These are phyloP conservation scores for Pholis gunnellus DNA, from an alignment of 2,113 vertebrate genomes.

Conservation along the genomic window DNA sequence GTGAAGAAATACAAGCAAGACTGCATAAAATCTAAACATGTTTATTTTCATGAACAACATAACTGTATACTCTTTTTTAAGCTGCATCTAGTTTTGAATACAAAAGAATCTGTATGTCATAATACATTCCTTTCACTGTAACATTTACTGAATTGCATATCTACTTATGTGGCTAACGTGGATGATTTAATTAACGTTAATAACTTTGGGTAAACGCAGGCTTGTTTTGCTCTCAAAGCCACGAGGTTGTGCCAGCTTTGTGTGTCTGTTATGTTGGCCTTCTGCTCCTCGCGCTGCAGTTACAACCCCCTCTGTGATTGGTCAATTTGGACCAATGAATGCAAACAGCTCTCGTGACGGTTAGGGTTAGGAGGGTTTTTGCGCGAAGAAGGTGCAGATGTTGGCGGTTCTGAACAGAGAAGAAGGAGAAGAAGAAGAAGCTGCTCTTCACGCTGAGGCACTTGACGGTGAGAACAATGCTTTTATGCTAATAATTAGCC, in stretches of 20 bases:
- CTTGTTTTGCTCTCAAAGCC: slow-evolving; percentile 1
- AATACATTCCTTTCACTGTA: not conserved
- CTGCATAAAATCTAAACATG: not conserved
- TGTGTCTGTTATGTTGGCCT: not conserved
- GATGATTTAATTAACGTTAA: not conserved
- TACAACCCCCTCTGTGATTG: slow-evolving; percentile 39
- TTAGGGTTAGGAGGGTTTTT: slow-evolving; percentile 54
- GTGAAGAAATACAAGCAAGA: not conserved
- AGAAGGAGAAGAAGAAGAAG: not conserved
- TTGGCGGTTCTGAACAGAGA: slow-evolving; percentile 48
- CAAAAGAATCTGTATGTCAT: not conserved
- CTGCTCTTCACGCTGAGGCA: slow-evolving; percentile 17
- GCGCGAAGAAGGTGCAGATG: slow-evolving; percentile 71
- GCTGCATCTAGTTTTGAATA: not conserved
- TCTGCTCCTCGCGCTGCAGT: slow-evolving; percentile 16
- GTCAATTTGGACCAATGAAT: slow-evolving; percentile 70
- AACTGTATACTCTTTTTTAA: not conserved
- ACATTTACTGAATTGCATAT: not conserved
- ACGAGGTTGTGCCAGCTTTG: not conserved
- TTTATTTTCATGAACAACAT: not conserved
- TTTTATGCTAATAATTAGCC: slow-evolving; percentile 23
- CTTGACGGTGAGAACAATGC: slow-evolving; percentile 73
- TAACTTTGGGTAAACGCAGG: not conserved
- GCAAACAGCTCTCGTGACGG: slow-evolving; percentile 50
- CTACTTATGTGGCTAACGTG: not conserved